Conservation (phyloP, 2,797 vertebrate genomes). For the Sandelia bainsii region DNA sequence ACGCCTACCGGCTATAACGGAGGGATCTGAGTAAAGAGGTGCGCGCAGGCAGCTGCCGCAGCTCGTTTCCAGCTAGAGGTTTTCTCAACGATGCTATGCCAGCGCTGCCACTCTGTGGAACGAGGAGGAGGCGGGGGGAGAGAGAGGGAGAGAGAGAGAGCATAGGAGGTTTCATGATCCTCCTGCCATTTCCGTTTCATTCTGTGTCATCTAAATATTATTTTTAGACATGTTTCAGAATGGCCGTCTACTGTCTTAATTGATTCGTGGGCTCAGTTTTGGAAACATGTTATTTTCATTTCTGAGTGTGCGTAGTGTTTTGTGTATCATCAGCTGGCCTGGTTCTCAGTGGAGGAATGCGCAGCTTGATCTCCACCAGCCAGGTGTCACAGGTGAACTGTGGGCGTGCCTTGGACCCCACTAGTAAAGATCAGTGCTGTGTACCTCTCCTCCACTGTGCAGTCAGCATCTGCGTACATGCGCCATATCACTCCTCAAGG, state of each 20-base stretch:
- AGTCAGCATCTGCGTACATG: neutral
- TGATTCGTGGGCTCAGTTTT: neutral
- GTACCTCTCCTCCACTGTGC: conserved; percentile 7
- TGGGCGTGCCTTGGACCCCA: conserved; percentile 42
- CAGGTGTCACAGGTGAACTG: conserved; percentile 72
- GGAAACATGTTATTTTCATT: conserved; percentile 7
- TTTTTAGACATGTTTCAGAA: conserved; percentile 33
- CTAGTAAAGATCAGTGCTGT: conserved; percentile 23
- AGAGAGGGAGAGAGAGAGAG: conserved; percentile 3
- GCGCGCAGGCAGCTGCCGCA: conserved; percentile 56
- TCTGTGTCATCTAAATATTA: conserved; percentile 29
- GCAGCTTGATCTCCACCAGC: conserved; percentile 48
- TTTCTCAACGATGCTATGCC: conserved; percentile 69
- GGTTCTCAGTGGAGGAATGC: conserved; percentile 52
- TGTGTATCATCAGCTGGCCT: neutral
- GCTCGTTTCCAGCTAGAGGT: conserved; percentile 52
- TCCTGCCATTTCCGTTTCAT: conserved; percentile 19
- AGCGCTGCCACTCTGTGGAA: conserved; percentile 69
- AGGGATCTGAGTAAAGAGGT: conserved; percentile 49
- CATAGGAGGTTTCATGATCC: conserved; percentile 1
- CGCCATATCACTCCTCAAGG: conserved; percentile 56
- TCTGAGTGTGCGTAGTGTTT: neutral
- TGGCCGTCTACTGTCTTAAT: neutral
- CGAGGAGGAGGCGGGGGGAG: conserved; percentile 49
- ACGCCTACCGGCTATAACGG: conserved; percentile 61